Evolutionary conservation across 2,888 invertebrate species (phyloP).

Genomic region (Seira sanloemensis): DNA sequence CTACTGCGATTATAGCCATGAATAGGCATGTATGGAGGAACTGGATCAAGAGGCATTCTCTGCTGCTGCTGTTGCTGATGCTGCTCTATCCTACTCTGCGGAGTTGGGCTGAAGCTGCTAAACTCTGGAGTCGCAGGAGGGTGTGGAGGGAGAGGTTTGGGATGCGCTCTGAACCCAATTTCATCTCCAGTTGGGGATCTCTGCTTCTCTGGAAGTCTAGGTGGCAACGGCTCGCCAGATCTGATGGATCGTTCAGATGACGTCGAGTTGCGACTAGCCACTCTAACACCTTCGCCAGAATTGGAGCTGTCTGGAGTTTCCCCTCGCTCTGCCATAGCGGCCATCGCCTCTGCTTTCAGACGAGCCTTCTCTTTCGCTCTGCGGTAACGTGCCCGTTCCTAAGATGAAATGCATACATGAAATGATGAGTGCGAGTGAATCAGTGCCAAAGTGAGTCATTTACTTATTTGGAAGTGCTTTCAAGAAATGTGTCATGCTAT

Average conservation of each 20-base stretch:
- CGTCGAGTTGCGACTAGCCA: constrained; percentile 41
- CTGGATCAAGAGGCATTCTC: constrained; percentile 50
- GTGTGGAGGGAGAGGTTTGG: constrained; percentile 70
- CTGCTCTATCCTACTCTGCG: constrained; percentile 29
- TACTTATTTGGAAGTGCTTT: no score
- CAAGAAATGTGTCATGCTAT: no score
- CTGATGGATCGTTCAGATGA: constrained; percentile 39
- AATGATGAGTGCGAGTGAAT: no score
- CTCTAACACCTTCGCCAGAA: constrained; percentile 23
- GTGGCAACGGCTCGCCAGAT: constrained; percentile 22
- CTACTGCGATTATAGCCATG: constrained; percentile 66
- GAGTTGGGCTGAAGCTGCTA: constrained; percentile 20
- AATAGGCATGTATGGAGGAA: constrained; percentile 73
- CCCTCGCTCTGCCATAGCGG: constrained; percentile 63
- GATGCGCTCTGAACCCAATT: constrained; percentile 69
- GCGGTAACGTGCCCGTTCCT: constrained; percentile 84
- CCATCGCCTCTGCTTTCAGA: constrained; percentile 79
- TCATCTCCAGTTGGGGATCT: constrained; percentile 58
- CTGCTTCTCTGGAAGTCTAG: constrained; percentile 47
- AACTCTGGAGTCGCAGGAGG: constrained; percentile 48
- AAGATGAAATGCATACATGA: no score
- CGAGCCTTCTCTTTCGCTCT: constrained; percentile 83
- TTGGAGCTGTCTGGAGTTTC: constrained; percentile 33
- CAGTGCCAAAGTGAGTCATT: no score
- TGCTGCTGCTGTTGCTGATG: not conserved